Percentiles rank a stretch among this genome's conserved stretches.
Evolutionary conservation across 2,888 invertebrate genomes (phyloP).

Genomic region (Aphidius colemani): DNA sequence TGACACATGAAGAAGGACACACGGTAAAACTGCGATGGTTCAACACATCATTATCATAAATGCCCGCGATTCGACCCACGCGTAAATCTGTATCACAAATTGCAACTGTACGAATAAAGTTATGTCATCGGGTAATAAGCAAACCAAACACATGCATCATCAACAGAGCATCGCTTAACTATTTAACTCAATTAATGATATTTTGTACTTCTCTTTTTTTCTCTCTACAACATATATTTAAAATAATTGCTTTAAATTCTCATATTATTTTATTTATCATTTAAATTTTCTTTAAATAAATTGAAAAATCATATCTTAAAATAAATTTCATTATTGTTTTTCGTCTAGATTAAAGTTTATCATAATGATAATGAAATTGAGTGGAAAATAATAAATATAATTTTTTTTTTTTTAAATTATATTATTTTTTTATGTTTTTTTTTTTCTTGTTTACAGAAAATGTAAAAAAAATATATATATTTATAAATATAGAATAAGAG

Average conservation of each 20-base stretch:
- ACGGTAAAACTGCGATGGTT: conserved; percentile 43
- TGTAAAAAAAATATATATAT: not conserved
- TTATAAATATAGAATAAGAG: not conserved
- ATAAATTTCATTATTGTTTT: too few relatives aligned
- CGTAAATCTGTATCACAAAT: conserved; percentile 59
- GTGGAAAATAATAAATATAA: too few relatives aligned
- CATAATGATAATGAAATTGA: too few relatives aligned
- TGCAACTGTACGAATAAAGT: conserved; percentile 41
- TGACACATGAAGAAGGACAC: too few relatives aligned
- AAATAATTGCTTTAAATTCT: conserved; percentile 4
- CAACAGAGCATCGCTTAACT: not conserved
- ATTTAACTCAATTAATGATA: conserved; percentile 2
- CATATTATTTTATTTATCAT: not conserved
- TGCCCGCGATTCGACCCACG: conserved; percentile 56
- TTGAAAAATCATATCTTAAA: too few relatives aligned
- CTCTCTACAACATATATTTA: not conserved
- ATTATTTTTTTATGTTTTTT: too few relatives aligned
- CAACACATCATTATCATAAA: conserved; percentile 57
- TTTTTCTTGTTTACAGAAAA: conserved; percentile 15
- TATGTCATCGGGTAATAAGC: conserved; percentile 33
- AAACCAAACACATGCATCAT: not conserved
- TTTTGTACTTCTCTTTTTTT: not conserved
- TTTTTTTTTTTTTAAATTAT: too few relatives aligned
- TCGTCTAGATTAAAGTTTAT: too few relatives aligned
- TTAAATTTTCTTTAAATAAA: too few relatives aligned